These are phyloP conservation scores for Streptopelia turtur DNA, from an alignment of 2,797 vertebrate genomes.

Conservation along the genomic window DNA sequence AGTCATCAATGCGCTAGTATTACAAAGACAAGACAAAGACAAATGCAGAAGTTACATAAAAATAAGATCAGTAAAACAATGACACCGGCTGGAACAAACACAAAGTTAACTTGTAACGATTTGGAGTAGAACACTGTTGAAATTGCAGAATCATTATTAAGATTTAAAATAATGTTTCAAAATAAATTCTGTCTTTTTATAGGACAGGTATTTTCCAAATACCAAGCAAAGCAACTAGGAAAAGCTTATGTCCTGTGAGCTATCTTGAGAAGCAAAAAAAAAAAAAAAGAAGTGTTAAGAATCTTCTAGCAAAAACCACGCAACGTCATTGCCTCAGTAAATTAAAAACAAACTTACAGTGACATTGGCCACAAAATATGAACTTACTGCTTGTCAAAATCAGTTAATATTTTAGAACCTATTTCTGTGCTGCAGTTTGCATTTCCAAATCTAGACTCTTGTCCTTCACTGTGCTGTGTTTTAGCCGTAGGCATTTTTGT, in stretches of 20 bases:
- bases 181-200: background rate
- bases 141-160: background rate
- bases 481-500: background rate
- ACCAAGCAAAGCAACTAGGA: background rate
- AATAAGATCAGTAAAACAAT: background rate
- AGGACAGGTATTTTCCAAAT: background rate
- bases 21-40: background rate
- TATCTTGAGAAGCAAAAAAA: too few relatives aligned
- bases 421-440: background rate
- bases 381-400: background rate
- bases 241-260: background rate
- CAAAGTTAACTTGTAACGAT: background rate
- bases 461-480: background rate
- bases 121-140: background rate
- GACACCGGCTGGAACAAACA: background rate
- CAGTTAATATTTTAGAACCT: background rate
- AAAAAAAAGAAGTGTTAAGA: background rate
- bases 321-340: background rate
- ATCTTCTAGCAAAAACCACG: background rate
- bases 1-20: background rate
- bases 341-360: background rate
- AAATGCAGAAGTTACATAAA: background rate
- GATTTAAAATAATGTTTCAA: background rate
- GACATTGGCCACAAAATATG: background rate
- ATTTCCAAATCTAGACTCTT: background rate